Percentiles rank a stretch among this genome's conserved stretches.
Evolutionary conservation across 2,797 vertebrate species (phyloP).

Genomic region (Parotocinclus haroldoi): DNA sequence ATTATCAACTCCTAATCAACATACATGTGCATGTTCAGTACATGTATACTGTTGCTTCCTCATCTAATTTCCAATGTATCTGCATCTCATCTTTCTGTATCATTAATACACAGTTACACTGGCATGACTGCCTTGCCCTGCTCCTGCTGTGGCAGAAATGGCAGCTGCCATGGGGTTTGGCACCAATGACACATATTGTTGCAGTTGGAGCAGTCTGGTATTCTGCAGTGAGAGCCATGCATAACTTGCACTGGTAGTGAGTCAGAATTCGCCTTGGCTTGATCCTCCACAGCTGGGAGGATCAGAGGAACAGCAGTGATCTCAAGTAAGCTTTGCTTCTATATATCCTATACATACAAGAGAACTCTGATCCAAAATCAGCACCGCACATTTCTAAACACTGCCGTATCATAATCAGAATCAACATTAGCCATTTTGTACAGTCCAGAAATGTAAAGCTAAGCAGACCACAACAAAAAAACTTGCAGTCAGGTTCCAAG

Average conservation of each 20-base stretch:
- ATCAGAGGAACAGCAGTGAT: slow-evolving; percentile 22
- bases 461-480: no score
- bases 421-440: neutral
- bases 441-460: neutral
- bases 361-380: neutral
- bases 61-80: slow-evolving; percentile 9
- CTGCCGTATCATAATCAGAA: neutral
- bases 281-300: slow-evolving; percentile 43
- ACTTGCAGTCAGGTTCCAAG: no score
- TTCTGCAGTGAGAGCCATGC: slow-evolving; percentile 12
- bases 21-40: slow-evolving; percentile 23
- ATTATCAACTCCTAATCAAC: slow-evolving; percentile 42
- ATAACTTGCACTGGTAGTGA: slow-evolving; percentile 26
- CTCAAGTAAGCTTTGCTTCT: neutral
- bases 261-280: slow-evolving; percentile 11
- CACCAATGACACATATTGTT: slow-evolving; percentile 16
- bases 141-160: slow-evolving; percentile 11
- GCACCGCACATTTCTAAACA: neutral
- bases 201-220: slow-evolving; percentile 20
- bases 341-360: neutral
- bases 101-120: slow-evolving; percentile 10
- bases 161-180: slow-evolving; percentile 31
- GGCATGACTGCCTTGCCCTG: neutral
- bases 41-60: slow-evolving; percentile 26
- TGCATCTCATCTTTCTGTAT: slow-evolving; percentile 15